These are phyloP conservation scores for Antennarius striatus DNA, from an alignment of 2,113 vertebrate genomes.

Conservation along the genomic window DNA sequence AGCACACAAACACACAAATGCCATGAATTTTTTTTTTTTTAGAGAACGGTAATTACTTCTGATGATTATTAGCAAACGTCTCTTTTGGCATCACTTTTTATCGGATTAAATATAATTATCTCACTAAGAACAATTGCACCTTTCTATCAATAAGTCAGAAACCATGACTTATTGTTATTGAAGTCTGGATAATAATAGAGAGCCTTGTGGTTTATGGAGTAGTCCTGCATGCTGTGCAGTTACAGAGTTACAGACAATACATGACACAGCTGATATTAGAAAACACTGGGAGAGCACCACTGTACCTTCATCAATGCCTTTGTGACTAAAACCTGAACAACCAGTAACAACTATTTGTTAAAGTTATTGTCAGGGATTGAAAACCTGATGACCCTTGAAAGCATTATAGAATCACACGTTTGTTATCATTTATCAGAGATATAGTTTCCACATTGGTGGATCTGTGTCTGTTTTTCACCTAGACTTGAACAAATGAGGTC, in stretches of 20 bases:
- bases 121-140: not conserved
- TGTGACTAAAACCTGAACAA: too few species aligned
- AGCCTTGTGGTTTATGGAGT: conserved; percentile 1
- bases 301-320: too few species aligned
- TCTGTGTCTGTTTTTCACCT: not conserved
- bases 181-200: not conserved
- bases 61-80: conserved; percentile 51
- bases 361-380: too few species aligned
- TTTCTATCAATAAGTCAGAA: not conserved
- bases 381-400: too few species aligned
- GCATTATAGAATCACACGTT: too few species aligned
- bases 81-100: conserved; percentile 19
- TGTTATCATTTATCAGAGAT: too few species aligned
- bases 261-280: not conserved
- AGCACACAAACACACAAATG: too few species aligned
- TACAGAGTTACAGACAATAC: not conserved
- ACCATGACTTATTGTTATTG: not conserved
- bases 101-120: not conserved
- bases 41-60: conserved; percentile 25
- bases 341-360: too few species aligned
- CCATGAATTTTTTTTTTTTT: not conserved
- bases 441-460: too few species aligned
- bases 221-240: not conserved
- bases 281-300: too few species aligned
- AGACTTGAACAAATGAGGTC: not conserved